Evolutionary conservation across 2,888 invertebrate genomes (phyloP).

Genomic region (Lithophane leautieri): DNA sequence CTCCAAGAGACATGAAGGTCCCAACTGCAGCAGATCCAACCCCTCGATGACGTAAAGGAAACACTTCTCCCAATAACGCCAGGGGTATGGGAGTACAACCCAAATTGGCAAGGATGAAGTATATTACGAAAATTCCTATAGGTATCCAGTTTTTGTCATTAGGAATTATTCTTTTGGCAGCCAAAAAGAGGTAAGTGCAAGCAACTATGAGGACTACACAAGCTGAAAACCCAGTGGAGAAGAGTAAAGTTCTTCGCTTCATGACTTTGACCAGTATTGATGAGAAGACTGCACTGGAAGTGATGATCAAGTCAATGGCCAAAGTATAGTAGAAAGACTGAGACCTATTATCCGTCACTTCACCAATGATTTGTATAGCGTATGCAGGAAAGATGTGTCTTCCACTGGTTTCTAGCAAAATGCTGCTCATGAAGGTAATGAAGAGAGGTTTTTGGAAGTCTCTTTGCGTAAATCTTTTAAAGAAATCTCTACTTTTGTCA

Average conservation of each 20-base stretch:
- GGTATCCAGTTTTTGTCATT: slow-evolving; percentile 72
- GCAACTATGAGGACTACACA: slow-evolving; percentile 68
- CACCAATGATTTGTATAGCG: slow-evolving; percentile 77
- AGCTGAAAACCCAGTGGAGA: slow-evolving; percentile 75
- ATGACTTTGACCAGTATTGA: slow-evolving; percentile 76
- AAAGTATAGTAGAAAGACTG: slow-evolving; percentile 76
- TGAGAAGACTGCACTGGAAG: slow-evolving; percentile 72
- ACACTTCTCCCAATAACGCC: slow-evolving; percentile 80
- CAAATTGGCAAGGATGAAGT: slow-evolving; percentile 78
- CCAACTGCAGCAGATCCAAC: slow-evolving; percentile 74
- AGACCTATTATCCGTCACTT: slow-evolving; percentile 72
- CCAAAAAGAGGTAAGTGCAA: slow-evolving; percentile 74
- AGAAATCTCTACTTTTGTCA: slow-evolving; percentile 57
- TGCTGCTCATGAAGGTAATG: slow-evolving; percentile 69
- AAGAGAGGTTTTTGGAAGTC: slow-evolving; percentile 78
- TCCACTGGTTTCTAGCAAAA: slow-evolving; percentile 77
- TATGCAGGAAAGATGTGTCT: slow-evolving; percentile 79
- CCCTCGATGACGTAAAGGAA: slow-evolving; percentile 79
- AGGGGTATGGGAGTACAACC: slow-evolving; percentile 81
- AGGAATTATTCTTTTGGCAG: slow-evolving; percentile 65
- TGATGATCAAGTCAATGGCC: slow-evolving; percentile 76
- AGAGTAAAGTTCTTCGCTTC: slow-evolving; percentile 76
- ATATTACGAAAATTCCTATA: slow-evolving; percentile 72
- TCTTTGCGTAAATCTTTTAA: slow-evolving; percentile 73
- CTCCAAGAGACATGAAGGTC: slow-evolving; percentile 67